phyloP scores from a whole-genome alignment of 2,113 vertebrate genomes.

The Ia io region DNA sequence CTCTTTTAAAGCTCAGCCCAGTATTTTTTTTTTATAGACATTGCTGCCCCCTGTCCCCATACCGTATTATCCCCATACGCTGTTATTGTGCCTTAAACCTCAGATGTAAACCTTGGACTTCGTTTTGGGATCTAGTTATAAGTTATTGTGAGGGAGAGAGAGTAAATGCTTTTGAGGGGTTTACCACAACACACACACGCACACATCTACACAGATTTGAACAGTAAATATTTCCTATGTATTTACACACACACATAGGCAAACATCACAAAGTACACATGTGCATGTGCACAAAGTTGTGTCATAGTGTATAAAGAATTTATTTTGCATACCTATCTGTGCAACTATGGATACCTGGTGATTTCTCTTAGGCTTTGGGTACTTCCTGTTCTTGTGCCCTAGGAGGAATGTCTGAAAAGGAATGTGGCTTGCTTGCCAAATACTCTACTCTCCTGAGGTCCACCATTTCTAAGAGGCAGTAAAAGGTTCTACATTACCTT shows the following conservation, averaged over 20 bases:
- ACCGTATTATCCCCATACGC: neutral
- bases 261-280: neutral
- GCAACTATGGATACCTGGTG: neutral
- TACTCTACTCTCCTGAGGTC: neutral
- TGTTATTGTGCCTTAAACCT: neutral
- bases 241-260: neutral
- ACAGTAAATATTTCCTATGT: slow-evolving; percentile 25
- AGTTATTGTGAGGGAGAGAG: neutral
- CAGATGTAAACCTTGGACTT: neutral
- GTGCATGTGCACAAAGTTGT: neutral
- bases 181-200: neutral
- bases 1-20: neutral
- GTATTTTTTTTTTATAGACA: neutral
- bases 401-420: slow-evolving; percentile 49
- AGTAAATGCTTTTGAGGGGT: neutral
- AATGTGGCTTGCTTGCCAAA: slow-evolving; percentile 53
- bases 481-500: neutral
- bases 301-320: slow-evolving; percentile 1
- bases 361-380: neutral
- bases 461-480: neutral
- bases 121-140: neutral
- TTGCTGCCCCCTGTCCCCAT: neutral
- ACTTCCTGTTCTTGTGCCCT: neutral
- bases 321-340: neutral
- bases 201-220: neutral